A percentile compares a stretch with the other conserved stretches of the same genome.
Conservation (phyloP, 2,113 vertebrate genomes). For the Sinosuthora webbiana region DNA sequence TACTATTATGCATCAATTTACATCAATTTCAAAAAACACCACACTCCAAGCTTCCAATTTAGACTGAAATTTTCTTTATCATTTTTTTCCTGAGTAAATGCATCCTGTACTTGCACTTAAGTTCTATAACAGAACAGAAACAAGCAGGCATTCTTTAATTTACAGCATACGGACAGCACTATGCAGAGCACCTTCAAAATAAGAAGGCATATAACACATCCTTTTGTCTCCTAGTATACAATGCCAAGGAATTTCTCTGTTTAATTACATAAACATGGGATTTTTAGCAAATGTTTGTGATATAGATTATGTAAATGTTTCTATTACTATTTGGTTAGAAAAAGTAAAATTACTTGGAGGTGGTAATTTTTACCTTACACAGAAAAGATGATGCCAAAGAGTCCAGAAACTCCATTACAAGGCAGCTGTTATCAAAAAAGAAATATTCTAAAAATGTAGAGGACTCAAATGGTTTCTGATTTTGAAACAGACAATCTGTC, state of each 20-base stretch:
- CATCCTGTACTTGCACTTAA: background rate
- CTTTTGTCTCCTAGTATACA: background rate
- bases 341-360: background rate
- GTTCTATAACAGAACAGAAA: background rate
- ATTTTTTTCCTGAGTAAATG: background rate
- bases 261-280: background rate
- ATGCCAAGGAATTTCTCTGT: background rate
- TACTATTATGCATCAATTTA: background rate
- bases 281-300: background rate
- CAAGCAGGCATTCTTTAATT: background rate
- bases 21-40: background rate
- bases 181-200: background rate
- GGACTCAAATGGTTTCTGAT: background rate
- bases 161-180: background rate
- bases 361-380: background rate
- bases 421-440: background rate
- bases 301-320: background rate
- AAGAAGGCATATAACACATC: background rate
- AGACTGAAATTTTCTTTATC: background rate
- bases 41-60: background rate
- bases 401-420: background rate
- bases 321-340: background rate
- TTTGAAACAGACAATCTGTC: background rate
- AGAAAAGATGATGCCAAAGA: background rate
- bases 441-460: slow-evolving; percentile 3